Evolutionary conservation across 2,888 invertebrate genomes (phyloP), one percentile per base, ranked within the genome.

Genomic region (Rhynchonema sp.): DNA sequence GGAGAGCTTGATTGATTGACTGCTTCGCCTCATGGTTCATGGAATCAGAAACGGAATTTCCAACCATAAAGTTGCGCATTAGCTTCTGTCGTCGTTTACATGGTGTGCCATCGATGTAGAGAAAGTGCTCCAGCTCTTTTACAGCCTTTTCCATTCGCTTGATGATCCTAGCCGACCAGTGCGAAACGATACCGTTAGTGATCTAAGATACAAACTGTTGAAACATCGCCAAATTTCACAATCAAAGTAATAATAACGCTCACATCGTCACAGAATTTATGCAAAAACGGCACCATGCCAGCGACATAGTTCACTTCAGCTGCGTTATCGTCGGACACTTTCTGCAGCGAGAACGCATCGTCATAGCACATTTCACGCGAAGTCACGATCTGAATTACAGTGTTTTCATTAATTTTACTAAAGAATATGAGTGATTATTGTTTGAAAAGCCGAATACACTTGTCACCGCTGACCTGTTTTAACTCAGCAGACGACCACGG

Each of bases 271-370:
- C 72, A 68, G 29, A 73, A 65, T 64, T 73, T 73, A 66, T 74
- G 73, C 61, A 74, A 67, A 61, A 71, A 71, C 25, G 73, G 73
- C 30, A 74, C 73, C 69, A 71, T 71, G 29, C 74, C 74, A 52
- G 73, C 72, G 68, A 73, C 71, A 63, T 66, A 71, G 66, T 73
- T 70, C 65, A 72, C 72, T 60, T 69, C 72, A 20, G 66, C 61
- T 38, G 69, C 67, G 13, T 68, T 62, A 13, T 67, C 65, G n/a
- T 67, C 65, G 58, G 68, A 68, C 23, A 74, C 73, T 20, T 63
- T 61, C 60, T 74, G 73, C 46, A 74, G 61, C 1, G 73, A 73
- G 66, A 74, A 74, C 23, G 74, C 74, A 64, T 74, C 74, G 62
- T 74, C 73, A 62, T 74, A 74, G 64, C 70, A 70, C 66, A 71